A percentile compares a stretch with the other conserved stretches of the same genome.
phyloP scores from a whole-genome alignment of 2,113 vertebrate species.

The Phaetusa simplex region DNA sequence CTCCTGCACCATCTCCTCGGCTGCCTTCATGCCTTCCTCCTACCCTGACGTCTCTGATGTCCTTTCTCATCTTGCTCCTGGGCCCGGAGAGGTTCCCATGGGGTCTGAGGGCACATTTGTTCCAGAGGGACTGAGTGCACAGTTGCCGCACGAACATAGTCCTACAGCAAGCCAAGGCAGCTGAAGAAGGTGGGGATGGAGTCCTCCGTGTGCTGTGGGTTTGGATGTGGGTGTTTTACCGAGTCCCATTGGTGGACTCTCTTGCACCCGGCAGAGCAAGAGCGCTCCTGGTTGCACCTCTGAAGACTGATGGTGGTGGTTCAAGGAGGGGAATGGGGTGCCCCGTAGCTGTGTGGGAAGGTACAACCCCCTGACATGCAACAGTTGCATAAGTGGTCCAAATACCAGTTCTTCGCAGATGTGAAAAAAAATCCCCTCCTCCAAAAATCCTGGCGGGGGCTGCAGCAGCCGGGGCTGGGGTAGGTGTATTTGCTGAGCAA shows the following conservation, averaged over 20 bases:
- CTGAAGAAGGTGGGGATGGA: not conserved
- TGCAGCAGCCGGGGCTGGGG: fast-evolving
- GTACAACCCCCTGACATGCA: fast-evolving
- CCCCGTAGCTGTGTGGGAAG: not conserved
- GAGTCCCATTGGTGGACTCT: not conserved
- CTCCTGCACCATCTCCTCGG: too few species aligned
- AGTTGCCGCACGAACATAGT: not conserved
- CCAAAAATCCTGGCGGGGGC: not conserved
- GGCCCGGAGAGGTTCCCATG: not conserved
- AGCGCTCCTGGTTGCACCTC: not conserved
- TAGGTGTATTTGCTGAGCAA: conserved; percentile 47
- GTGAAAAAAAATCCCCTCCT: not conserved
- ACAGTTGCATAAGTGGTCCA: not conserved
- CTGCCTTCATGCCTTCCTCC: not conserved
- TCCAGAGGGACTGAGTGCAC: not conserved
- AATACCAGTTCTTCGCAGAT: not conserved
- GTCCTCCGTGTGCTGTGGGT: not conserved
- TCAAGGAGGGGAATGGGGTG: not conserved
- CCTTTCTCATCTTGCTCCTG: not conserved
- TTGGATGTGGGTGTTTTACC: not conserved
- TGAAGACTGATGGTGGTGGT: not conserved
- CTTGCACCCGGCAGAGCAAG: not conserved
- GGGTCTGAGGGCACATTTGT: not conserved
- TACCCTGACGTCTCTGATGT: not conserved
- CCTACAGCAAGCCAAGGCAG: not conserved